Conservation (phyloP, 2,113 vertebrate species). For the Seriola dumerili region DNA sequence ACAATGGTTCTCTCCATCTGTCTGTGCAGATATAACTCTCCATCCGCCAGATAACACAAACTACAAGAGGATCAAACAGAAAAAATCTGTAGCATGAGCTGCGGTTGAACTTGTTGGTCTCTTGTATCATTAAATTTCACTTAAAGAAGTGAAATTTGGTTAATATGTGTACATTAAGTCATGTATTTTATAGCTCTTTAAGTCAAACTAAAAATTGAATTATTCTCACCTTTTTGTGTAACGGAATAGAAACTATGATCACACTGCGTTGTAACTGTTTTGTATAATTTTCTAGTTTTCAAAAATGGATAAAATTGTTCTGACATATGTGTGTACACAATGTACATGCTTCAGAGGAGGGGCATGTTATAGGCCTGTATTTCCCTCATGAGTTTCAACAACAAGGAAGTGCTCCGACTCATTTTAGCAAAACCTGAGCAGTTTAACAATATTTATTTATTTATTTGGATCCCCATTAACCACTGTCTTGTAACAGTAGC, state of each 20-base stretch:
- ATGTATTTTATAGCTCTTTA: background rate
- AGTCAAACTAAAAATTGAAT: background rate
- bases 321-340: too few relatives aligned
- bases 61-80: constrained; percentile 38
- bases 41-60: constrained; percentile 60
- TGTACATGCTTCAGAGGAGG: too few relatives aligned
- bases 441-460: too few relatives aligned
- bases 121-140: background rate
- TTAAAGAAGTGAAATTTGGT: background rate
- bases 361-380: background rate
- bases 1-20: constrained; percentile 69
- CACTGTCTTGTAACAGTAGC: too few relatives aligned
- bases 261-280: background rate
- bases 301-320: too few relatives aligned
- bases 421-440: too few relatives aligned
- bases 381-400: background rate
- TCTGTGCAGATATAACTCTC: constrained; percentile 77
- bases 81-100: constrained; percentile 39
- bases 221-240: background rate
- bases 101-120: background rate
- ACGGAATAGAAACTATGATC: too few relatives aligned
- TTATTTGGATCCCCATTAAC: too few relatives aligned
- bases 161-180: background rate
- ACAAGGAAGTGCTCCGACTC: background rate
- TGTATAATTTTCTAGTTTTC: background rate